A percentile compares a stretch with the other conserved stretches of the same genome.
Evolutionary conservation across 2,888 invertebrate species (phyloP).

Genomic region (Aplocera efformata): DNA sequence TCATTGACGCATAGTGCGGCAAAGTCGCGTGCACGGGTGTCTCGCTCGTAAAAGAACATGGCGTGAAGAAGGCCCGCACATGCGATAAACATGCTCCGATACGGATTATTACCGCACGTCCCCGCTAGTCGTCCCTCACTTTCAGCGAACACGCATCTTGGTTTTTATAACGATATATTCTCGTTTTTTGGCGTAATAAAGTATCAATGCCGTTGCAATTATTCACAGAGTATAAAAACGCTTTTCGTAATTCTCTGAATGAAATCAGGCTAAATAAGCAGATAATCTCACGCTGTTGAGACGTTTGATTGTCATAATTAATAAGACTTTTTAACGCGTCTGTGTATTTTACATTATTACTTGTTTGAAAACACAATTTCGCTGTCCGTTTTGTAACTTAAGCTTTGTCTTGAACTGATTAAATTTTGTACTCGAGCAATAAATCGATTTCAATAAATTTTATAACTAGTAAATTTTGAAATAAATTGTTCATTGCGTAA

Average conservation of each 20-base stretch:
- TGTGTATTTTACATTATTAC: too few relatives aligned
- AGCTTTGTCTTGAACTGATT: too few relatives aligned
- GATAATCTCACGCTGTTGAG: too few relatives aligned
- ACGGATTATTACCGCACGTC: constrained; percentile 33
- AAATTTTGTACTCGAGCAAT: constrained; percentile 4
- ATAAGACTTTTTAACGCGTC: constrained; percentile 12
- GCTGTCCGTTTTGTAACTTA: too few relatives aligned
- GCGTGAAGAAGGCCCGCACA: constrained; percentile 35
- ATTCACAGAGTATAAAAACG: too few relatives aligned
- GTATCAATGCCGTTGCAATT: too few relatives aligned
- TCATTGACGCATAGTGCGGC: constrained; percentile 19
- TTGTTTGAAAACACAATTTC: too few relatives aligned
- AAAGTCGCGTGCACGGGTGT: constrained; percentile 38
- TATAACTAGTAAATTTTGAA: constrained; percentile 40
- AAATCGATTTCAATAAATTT: constrained; percentile 38
- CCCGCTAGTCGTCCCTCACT: constrained; percentile 39
- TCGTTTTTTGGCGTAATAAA: too few relatives aligned
- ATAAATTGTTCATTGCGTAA: constrained; percentile 36
- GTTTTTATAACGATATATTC: constrained; percentile 12
- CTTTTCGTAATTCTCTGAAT: too few relatives aligned
- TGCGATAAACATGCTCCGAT: constrained; percentile 38
- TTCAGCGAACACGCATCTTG: constrained; percentile 37
- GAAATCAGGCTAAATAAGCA: too few relatives aligned
- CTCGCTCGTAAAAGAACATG: constrained; percentile 23
- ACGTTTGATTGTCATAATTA: too few relatives aligned